Percentiles rank a stretch among this genome's conserved stretches.
These are phyloP conservation scores for Eupithecia inturbata DNA, from an alignment of 2,888 invertebrate species.

Conservation along the genomic window DNA sequence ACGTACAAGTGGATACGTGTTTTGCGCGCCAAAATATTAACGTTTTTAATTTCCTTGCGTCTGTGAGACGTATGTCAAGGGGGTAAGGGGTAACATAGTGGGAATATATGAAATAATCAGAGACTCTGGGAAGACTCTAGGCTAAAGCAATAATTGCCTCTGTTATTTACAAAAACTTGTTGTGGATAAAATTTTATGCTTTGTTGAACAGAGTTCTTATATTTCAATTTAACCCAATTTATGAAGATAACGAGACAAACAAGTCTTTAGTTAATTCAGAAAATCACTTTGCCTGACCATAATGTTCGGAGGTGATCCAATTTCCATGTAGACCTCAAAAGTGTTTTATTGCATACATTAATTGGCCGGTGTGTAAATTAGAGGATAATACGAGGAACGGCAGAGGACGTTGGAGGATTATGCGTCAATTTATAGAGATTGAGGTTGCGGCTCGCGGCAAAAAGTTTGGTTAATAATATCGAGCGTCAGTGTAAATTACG, in stretches of 20 bases:
- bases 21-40: too few species aligned
- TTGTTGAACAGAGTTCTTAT: background rate
- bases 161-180: background rate
- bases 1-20: too few species aligned
- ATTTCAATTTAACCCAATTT: background rate
- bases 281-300: conserved; percentile 12
- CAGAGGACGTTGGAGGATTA: conserved; percentile 59
- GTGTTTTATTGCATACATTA: conserved; percentile 63
- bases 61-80: too few species aligned
- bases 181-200: background rate
- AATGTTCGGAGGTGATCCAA: conserved; percentile 27
- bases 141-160: background rate
- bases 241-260: background rate
- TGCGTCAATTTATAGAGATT: conserved; percentile 62
- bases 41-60: too few species aligned
- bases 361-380: conserved; percentile 77
- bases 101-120: background rate
- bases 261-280: background rate
- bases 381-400: conserved; percentile 64
- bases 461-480: conserved; percentile 55
- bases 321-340: conserved; percentile 53
- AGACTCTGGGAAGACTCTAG: background rate
- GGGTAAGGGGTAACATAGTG: background rate
- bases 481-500: conserved; percentile 22
- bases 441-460: conserved; percentile 62